Percentiles rank a stretch among this genome's conserved stretches.
Evolutionary conservation across 2,888 invertebrate species (phyloP).

Genomic region (Ennomos fuscantarius): DNA sequence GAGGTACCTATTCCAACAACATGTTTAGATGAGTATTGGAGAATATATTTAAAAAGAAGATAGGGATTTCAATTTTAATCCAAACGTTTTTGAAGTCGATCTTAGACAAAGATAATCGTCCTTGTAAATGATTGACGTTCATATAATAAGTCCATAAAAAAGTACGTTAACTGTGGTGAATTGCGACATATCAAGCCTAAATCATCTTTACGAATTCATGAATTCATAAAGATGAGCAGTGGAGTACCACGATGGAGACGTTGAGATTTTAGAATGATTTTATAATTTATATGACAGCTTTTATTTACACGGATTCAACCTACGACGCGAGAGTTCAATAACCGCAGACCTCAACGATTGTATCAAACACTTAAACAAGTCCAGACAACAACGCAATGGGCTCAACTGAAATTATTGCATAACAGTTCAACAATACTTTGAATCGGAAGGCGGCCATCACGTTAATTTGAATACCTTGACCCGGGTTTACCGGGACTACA

Average conservation of each 20-base stretch:
- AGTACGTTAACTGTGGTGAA: too few relatives aligned
- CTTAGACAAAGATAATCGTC: constrained; percentile 22
- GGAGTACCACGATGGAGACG: too few relatives aligned
- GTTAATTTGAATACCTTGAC: constrained; percentile 48
- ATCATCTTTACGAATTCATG: too few relatives aligned
- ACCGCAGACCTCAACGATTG: constrained; percentile 7
- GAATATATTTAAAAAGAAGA: constrained; percentile 17
- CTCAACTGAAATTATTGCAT: constrained; percentile 24
- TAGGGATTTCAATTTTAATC: constrained; percentile 2
- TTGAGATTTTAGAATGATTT: too few relatives aligned
- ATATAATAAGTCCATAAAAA: too few relatives aligned
- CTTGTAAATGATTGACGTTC: constrained; percentile 4
- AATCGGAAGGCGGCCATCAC: constrained; percentile 44
- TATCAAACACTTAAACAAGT: constrained; percentile 16
- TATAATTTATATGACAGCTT: too few relatives aligned
- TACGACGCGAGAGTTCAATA: neutral
- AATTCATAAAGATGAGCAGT: too few relatives aligned
- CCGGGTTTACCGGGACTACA: constrained; percentile 25
- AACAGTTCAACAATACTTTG: constrained; percentile 29
- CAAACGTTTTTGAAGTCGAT: constrained; percentile 12
- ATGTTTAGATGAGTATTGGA: neutral
- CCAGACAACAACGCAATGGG: constrained; percentile 16
- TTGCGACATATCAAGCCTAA: too few relatives aligned
- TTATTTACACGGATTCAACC: neutral
- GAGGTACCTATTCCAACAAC: too few relatives aligned